Evolutionary conservation across 1,140 invertebrate species (phyloP).

Genomic region (Hesperophylax magnus): DNA sequence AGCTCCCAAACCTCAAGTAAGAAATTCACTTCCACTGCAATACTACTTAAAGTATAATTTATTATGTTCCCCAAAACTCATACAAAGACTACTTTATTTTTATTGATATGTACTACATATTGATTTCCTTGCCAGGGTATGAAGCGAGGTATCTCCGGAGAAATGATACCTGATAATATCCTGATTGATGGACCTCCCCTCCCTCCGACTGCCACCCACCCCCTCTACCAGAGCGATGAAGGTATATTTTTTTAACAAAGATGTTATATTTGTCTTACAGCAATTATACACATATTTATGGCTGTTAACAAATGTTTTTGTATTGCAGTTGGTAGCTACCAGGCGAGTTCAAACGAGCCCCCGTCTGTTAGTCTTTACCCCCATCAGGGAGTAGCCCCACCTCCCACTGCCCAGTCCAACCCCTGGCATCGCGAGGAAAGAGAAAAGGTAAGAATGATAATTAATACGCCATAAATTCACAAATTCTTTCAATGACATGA

Average conservation of each 20-base stretch:
- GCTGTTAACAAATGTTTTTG: conserved; percentile 11
- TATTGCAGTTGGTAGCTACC: conserved; percentile 61
- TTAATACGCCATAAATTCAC: too few species aligned
- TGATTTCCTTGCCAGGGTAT: conserved; percentile 39
- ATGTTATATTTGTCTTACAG: neutral
- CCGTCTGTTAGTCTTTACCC: conserved; percentile 82
- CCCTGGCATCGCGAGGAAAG: conserved; percentile 92
- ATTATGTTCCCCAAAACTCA: too few species aligned
- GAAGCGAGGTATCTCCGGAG: conserved; percentile 51
- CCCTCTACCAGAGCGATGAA: conserved; percentile 71
- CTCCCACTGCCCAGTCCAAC: conserved; percentile 69
- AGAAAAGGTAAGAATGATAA: conserved; percentile 73
- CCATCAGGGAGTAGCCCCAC: conserved; percentile 11
- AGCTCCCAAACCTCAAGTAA: conserved; percentile 69
- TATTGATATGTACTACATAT: too few species aligned
- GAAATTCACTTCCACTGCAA: too few species aligned
- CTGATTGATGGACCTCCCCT: conserved; percentile 77
- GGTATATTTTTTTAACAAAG: conserved; percentile 56
- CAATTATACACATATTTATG: neutral
- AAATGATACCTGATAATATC: conserved; percentile 53
- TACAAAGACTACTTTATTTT: too few species aligned
- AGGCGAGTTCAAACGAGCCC: conserved; percentile 82
- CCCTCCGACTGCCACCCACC: conserved; percentile 82
- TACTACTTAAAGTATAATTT: too few species aligned
- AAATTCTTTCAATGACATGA: too few species aligned